Conservation (phyloP, 2,888 invertebrate species). For the Arctia plantaginis region DNA sequence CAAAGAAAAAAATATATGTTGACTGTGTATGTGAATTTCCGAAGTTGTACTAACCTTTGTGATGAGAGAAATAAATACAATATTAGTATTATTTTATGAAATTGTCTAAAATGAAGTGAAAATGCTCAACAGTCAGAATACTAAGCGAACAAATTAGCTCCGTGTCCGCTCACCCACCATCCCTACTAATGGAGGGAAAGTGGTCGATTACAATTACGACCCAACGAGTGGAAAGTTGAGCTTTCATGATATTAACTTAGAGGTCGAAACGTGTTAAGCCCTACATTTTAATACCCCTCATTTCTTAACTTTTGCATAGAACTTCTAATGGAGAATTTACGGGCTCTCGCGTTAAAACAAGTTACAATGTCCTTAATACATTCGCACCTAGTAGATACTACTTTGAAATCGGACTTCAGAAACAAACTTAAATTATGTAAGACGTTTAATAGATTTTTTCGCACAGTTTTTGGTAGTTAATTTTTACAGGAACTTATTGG, state of each 20-base stretch:
- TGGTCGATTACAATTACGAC: slow-evolving; percentile 75
- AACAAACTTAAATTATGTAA: not conserved
- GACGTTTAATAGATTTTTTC: not conserved
- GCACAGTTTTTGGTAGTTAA: not conserved
- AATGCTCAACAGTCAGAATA: not conserved
- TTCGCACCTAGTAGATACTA: not conserved
- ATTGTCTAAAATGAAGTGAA: not conserved
- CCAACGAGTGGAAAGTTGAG: slow-evolving; percentile 71
- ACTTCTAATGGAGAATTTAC: slow-evolving; percentile 42
- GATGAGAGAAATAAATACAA: no score
- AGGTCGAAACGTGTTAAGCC: slow-evolving; percentile 38
- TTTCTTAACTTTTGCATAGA: slow-evolving; percentile 44
- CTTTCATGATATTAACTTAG: slow-evolving; percentile 60
- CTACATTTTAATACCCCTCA: slow-evolving; percentile 38
- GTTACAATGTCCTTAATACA: slow-evolving; percentile 29
- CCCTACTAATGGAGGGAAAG: slow-evolving; percentile 73
- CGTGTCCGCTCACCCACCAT: slow-evolving; percentile 48
- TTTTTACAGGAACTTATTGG: not conserved
- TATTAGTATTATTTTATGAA: not conserved
- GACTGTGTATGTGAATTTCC: no score
- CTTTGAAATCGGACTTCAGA: slow-evolving; percentile 1
- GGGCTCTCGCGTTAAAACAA: slow-evolving; percentile 36
- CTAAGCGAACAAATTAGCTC: slow-evolving; percentile 46
- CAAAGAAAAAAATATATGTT: no score
- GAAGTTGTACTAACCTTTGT: no score